A percentile compares a stretch with the other conserved stretches of the same genome.
Evolutionary conservation across 2,797 vertebrate species (phyloP).

Genomic region (Halcyon chelicuti): DNA sequence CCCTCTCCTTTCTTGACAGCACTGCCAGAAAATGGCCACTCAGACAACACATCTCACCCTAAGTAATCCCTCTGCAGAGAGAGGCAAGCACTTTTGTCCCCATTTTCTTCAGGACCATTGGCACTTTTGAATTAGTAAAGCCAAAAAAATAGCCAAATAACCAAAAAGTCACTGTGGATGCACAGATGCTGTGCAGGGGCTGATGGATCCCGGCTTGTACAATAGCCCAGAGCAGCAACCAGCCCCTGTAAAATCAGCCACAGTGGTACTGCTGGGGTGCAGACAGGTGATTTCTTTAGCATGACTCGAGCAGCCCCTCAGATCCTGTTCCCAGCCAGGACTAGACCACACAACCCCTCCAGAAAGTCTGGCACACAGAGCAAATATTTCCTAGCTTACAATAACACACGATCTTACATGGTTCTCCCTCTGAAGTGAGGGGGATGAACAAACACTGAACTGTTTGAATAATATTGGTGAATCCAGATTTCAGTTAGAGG

Average conservation of each 20-base stretch:
- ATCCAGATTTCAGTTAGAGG: constrained; percentile 27
- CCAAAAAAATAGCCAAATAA: neutral
- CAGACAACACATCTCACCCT: neutral
- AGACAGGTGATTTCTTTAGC: neutral
- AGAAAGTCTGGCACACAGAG: neutral
- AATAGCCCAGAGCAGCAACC: neutral
- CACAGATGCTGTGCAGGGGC: neutral
- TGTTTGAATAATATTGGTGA: constrained; percentile 39
- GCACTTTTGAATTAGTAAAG: neutral
- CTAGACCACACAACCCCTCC: neutral
- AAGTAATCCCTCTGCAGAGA: neutral
- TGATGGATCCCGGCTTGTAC: neutral
- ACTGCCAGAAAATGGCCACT: neutral
- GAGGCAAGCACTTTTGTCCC: neutral
- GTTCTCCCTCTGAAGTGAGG: neutral
- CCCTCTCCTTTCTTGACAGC: neutral
- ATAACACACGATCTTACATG: fast-evolving
- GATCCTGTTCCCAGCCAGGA: neutral
- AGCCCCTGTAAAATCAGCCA: neutral
- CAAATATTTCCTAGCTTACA: constrained; percentile 35
- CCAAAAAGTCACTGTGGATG: neutral
- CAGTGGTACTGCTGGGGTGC: neutral
- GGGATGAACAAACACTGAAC: constrained; percentile 17
- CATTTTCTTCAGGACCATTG: neutral
- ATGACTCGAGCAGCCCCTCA: neutral